Evolutionary conservation across 2,797 vertebrate species (phyloP), one percentile per base, ranked within the genome.

Genomic region (Babyrousa celebensis): DNA sequence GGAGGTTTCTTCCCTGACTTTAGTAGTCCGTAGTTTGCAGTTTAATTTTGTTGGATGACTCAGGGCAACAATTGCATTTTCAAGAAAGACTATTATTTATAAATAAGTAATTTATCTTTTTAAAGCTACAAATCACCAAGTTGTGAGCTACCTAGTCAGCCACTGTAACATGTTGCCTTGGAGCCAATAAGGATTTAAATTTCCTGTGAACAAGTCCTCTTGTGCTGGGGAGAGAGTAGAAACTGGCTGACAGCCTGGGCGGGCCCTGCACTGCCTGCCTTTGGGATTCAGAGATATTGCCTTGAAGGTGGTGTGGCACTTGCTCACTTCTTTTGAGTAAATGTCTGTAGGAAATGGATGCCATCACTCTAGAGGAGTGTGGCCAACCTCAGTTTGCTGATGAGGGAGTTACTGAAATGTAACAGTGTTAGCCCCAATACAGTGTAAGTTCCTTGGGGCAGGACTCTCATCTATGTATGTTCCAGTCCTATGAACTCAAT

Each of bases 41-140:
- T 95, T 94, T 94, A 92, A 68, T 97, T 92, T 89, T 90, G 29
- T 93, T 92, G 58, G 75, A 74, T 90, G 85, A 71, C 58, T 93
- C 17, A n/a, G 77, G 79, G 72, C 68, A 95, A 27, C 71, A 36
- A 89, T 88, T 86, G 83, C 58, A 15, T 93, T 96, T 96, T 90
- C 54, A 89, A 83, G 79, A 62, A 94, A 96, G 48, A 70, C 67
- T 78, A 2, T 89, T 84, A 70, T 92, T 92, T 96, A 68, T 86
- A 75, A 95, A 75, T 82, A 65, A 43, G 32, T 25, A 60, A 32
- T 43, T 72, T 82, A 70, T 72, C 68, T 92, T 68, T 87, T 85
- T 86, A 72, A 12, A 96, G 74, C 79, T 72, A 43, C 65, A 68
- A 0, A 93, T 95, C 65, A 58, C 85, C 82, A 29, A 75, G 23